Evolutionary conservation across 2,888 invertebrate species (phyloP).

Genomic region (Caenorhabditis macrosperma): DNA sequence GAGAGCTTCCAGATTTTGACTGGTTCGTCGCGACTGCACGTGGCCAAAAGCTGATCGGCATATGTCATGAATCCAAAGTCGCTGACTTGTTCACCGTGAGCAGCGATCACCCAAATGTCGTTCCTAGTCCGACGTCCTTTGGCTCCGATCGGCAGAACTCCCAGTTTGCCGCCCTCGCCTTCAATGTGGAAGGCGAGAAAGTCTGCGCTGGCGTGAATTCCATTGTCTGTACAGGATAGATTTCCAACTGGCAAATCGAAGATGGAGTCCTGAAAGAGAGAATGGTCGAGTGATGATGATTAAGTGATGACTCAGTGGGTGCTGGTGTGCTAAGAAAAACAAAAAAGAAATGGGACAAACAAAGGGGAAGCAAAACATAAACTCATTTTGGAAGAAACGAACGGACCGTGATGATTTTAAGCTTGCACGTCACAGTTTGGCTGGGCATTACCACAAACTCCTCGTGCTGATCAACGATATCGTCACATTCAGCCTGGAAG

Average conservation of each 20-base stretch:
- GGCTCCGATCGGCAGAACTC: constrained; percentile 90
- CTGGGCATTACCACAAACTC: neutral
- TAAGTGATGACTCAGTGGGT: neutral
- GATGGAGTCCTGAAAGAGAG: constrained; percentile 84
- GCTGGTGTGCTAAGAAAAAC: neutral
- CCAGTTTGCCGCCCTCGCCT: constrained; percentile 92
- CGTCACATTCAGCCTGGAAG: constrained; percentile 22
- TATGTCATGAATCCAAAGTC: constrained; percentile 97
- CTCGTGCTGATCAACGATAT: constrained; percentile 2
- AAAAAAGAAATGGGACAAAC: constrained; percentile 12
- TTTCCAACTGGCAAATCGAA: constrained; percentile 93
- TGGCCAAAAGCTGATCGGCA: constrained; percentile 92
- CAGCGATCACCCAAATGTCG: constrained; percentile 81
- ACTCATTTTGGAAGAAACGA: neutral
- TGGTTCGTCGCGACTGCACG: constrained; percentile 84
- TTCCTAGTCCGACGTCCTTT: constrained; percentile 90
- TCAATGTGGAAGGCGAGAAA: constrained; percentile 97
- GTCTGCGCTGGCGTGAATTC: constrained; percentile 92
- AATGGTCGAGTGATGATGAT: neutral
- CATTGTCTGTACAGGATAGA: constrained; percentile 94
- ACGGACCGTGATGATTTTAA: constrained; percentile 58
- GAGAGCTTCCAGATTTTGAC: constrained; percentile 84
- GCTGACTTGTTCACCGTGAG: constrained; percentile 88
- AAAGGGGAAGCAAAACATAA: neutral
- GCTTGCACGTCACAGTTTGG: constrained; percentile 33